Percentiles rank a stretch among this genome's conserved stretches.
phyloP scores from a whole-genome alignment of 2,888 invertebrate genomes.

The Drosophila leonis region DNA sequence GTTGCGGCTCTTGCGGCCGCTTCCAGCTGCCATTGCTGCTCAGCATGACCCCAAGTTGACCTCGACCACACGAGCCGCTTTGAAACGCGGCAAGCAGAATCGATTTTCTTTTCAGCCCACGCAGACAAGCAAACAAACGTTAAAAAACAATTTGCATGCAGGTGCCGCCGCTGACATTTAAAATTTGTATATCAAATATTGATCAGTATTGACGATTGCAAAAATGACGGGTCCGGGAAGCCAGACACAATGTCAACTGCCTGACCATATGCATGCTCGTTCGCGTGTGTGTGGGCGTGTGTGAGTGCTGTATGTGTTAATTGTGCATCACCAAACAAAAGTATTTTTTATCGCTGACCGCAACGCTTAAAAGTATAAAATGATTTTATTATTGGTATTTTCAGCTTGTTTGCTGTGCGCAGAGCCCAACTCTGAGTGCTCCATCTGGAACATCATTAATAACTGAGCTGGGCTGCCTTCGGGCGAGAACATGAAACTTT shows the following conservation, averaged over 20 bases:
- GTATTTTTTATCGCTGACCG: slow-evolving; percentile 44
- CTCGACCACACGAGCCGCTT: slow-evolving; percentile 49
- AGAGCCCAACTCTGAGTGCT: not conserved
- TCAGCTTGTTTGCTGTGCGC: slow-evolving; percentile 8
- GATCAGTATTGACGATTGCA: slow-evolving; percentile 64
- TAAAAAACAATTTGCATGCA: slow-evolving; percentile 29
- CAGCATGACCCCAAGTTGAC: slow-evolving; percentile 71
- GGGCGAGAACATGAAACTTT: slow-evolving; percentile 12
- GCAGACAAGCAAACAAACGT: slow-evolving; percentile 11
- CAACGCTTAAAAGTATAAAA: slow-evolving; percentile 53
- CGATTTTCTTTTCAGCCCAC: slow-evolving; percentile 67
- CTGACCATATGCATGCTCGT: no score
- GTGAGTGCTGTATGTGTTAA: slow-evolving; percentile 11
- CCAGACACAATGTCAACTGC: slow-evolving; percentile 47
- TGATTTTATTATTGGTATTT: slow-evolving; percentile 30
- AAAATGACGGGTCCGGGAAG: slow-evolving; percentile 27
- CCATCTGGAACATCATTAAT: slow-evolving; percentile 25
- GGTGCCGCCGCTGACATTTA: slow-evolving; percentile 47
- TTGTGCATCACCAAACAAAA: slow-evolving; percentile 2
- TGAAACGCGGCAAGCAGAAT: slow-evolving; percentile 55
- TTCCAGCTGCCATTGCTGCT: slow-evolving; percentile 9
- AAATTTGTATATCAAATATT: slow-evolving; percentile 74
- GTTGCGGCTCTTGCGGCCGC: slow-evolving; percentile 6
- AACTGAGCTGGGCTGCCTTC: slow-evolving; percentile 1
- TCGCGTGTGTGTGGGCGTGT: slow-evolving; percentile 22